Evolutionary conservation across 2,888 invertebrate genomes (phyloP), one percentile per base, ranked within the genome.

Genomic region (Catotricha subobsoleta): DNA sequence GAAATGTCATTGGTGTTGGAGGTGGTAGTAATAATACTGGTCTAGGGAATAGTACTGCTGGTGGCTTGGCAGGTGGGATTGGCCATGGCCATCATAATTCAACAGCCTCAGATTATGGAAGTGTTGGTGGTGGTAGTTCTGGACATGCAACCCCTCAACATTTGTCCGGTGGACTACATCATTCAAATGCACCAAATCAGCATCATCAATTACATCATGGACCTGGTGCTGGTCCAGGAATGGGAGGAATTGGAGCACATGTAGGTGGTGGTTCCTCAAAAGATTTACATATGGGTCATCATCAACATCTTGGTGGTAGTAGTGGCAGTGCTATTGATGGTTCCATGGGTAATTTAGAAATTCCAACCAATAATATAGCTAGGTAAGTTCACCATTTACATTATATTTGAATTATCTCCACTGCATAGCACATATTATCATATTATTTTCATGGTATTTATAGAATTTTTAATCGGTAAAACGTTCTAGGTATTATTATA

Each of bases 11-110:
- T 29, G 50, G 54, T 33, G 50, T 49, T 44, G 57, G 59, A 50
- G 59, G 59, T 49, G 59, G 57, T 47, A 57, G 59, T 43, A 64
- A 65, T 47, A 68, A 68, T 49, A 64, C 66, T 52, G 60, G 62
- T 43, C 66, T 68, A 51, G 49, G 44, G 27, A 52, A 51, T 48
- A 48, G 51, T 43, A 34, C 45, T 49, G 43, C 49, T 47, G 41
- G 48, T 45, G 42, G 48, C 47, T 30, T 47, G 45, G 36, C 40
- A 40, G 45, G 44, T 45, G 48, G 39, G 33, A 28, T 25, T 39
- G 39, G 29, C 19, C 34, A 34, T 15, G 31, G 30, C 12, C 20
- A 28, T 30, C 39, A 39, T 20, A 39, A 39, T 30, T 19, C 30
- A 39, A 30, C 33, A 12, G 33, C 23, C 15, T 12, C 35, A 39